Evolutionary conservation across 1,140 invertebrate species (phyloP), one percentile per base, ranked within the genome.

Genomic region (Atta cephalotes): DNA sequence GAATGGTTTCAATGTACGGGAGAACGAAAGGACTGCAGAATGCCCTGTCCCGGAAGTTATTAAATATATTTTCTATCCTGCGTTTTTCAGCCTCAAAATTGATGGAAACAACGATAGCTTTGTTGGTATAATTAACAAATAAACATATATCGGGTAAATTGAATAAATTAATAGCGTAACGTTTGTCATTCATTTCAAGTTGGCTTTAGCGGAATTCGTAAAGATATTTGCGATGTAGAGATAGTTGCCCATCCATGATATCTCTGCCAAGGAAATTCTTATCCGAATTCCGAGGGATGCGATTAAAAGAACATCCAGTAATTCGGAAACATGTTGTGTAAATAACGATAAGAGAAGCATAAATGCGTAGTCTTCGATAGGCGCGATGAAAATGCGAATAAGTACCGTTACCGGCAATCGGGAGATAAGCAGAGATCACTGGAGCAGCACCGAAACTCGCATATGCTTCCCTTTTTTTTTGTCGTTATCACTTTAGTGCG

Each of bases 391-490:
- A 88, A 89, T 62, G 60, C 66, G 25, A 85, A 76, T 45, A 49
- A 35, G 79, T 92, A 89, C 91, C 91, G 89, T 92, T 91, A 92
- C 78, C 71, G 68, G 60, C 85, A 87, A 89, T 91, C 70, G 65
- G 76, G 80, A 90, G 86, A 86, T 87, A 81, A 84, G 88, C 49
- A 28, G 51, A 66, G 78, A 82, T 91, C 84, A 77, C 80, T 66
- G 87, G 51, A 84, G 45, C 82, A 80, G 25, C 45, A 88, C 58
- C 58, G 56, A 87, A 25, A 56, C 35, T 56, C 56, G 49, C 31
- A 45, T 58, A 31, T n/a, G 39, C 25, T 71, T 66, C 35, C 12
- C 31, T 28, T 39, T 71, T 56, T 28, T 31, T 31, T 70, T 25
- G 21, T 56, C 25, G 53, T 71, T 28, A 18, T 21, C 16, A 28